Evolutionary conservation across 2,888 invertebrate species (phyloP).

Genomic region (Drosophila paranaensis): DNA sequence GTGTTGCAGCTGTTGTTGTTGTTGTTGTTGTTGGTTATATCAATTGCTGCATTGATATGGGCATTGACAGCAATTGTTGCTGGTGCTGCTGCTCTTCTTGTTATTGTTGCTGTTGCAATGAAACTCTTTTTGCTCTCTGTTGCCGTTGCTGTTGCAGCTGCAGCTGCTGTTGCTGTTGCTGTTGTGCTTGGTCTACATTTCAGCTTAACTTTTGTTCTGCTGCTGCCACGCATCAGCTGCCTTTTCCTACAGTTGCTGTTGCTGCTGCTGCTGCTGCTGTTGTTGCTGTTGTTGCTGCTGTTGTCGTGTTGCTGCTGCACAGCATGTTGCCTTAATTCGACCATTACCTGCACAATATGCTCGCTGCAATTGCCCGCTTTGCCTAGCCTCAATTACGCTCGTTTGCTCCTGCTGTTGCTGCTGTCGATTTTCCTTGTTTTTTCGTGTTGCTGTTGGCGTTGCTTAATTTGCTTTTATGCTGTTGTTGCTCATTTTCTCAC

Average conservation of each 20-base stretch:
- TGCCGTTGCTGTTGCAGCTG: conserved; percentile 1
- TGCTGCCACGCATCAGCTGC: conserved; percentile 30
- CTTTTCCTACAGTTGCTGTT: conserved; percentile 24
- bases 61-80: conserved; percentile 5
- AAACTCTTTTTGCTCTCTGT: conserved; percentile 38
- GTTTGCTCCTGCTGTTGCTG: conserved; percentile 7
- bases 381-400: conserved; percentile 20
- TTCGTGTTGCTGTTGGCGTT: conserved; percentile 33
- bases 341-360: conserved; percentile 45
- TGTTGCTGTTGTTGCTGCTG: conserved; percentile 16
- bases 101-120: conserved; percentile 24
- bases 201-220: conserved; percentile 55
- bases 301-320: conserved; percentile 43
- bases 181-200: conserved; percentile 40
- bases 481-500: conserved; percentile 12
- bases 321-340: conserved; percentile 53
- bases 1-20: conserved; percentile 36
- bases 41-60: conserved; percentile 10
- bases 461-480: conserved; percentile 31
- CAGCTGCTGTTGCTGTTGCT: conserved; percentile 20
- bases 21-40: conserved; percentile 17
- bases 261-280: conserved; percentile 15
- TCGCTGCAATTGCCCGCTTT: conserved; percentile 17
- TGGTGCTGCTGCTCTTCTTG: conserved; percentile 13
- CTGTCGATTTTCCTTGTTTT: conserved; percentile 1